A percentile compares a stretch with the other conserved stretches of the same genome.
These are phyloP conservation scores for Antheraea pernyi DNA, from an alignment of 1,140 invertebrate species.

Conservation along the genomic window DNA sequence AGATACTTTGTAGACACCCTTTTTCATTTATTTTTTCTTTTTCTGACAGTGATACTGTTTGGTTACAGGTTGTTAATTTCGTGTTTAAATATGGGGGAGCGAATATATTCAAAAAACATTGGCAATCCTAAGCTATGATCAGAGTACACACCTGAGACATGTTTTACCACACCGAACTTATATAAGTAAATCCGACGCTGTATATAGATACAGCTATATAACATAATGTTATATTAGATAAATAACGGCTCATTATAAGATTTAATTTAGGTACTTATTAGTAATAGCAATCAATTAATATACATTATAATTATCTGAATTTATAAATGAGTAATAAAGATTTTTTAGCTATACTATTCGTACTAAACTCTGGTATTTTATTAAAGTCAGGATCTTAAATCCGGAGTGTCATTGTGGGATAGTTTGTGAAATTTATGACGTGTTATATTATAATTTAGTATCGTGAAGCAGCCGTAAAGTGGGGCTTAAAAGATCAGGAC, in stretches of 20 bases:
- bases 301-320: too few relatives aligned
- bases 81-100: slow-evolving; percentile 71
- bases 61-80: slow-evolving; percentile 70
- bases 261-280: too few relatives aligned
- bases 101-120: slow-evolving; percentile 63
- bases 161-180: background rate
- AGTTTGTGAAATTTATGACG: slow-evolving; percentile 74
- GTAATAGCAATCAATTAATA: too few relatives aligned
- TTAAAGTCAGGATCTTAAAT: slow-evolving; percentile 2
- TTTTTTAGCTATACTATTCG: background rate
- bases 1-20: slow-evolving; percentile 71
- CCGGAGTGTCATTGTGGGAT: slow-evolving; percentile 52
- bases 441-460: slow-evolving; percentile 78
- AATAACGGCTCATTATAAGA: too few relatives aligned
- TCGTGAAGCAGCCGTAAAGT: slow-evolving; percentile 59
- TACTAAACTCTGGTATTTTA: slow-evolving; percentile 14
- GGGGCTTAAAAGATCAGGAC: slow-evolving; percentile 70
- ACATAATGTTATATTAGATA: background rate
- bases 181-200: too few relatives aligned
- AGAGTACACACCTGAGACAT: slow-evolving; percentile 38
- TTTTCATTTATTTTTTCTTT: slow-evolving; percentile 70
- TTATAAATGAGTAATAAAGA: background rate
- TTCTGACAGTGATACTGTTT: slow-evolving; percentile 68
- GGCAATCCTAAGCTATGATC: slow-evolving; percentile 60
- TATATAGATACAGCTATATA: too few relatives aligned